A percentile compares a stretch with the other conserved stretches of the same genome.
phyloP scores from a whole-genome alignment of 1,140 invertebrate species.

The Euwallacea similis region DNA sequence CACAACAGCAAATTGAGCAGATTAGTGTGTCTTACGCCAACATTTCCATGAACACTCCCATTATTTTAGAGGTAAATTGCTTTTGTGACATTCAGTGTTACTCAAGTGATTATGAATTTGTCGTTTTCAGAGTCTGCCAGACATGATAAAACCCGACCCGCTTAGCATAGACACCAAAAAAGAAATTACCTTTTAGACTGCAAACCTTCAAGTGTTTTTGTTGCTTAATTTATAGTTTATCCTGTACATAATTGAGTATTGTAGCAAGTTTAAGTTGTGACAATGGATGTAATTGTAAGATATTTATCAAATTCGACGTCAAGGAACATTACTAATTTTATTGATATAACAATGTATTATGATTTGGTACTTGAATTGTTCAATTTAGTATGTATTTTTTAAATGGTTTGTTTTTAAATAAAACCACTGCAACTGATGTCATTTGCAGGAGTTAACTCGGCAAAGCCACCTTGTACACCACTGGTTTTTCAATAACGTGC shows the following conservation, averaged over 20 bases:
- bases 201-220: neutral
- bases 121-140: constrained; percentile 46
- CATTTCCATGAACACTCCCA: constrained; percentile 46
- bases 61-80: constrained; percentile 51
- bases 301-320: no score
- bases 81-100: constrained; percentile 14
- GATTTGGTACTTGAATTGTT: no score
- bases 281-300: no score
- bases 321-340: no score
- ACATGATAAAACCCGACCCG: constrained; percentile 48
- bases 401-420: no score
- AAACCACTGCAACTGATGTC: no score
- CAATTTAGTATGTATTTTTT: no score
- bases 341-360: no score
- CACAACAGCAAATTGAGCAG: constrained; percentile 44
- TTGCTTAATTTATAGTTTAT: neutral
- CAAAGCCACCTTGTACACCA: no score
- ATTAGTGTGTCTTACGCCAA: constrained; percentile 48
- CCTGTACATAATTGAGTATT: neutral
- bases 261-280: no score
- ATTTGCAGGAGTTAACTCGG: no score
- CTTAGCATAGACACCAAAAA: constrained; percentile 37
- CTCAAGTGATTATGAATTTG: neutral
- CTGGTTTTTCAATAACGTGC: no score
- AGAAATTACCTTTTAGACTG: constrained; percentile 31